Evolutionary conservation across 92 coral and sea anemone species (phyloP), one percentile per base, ranked within the genome.

Genomic region (Meandrina meandrites): DNA sequence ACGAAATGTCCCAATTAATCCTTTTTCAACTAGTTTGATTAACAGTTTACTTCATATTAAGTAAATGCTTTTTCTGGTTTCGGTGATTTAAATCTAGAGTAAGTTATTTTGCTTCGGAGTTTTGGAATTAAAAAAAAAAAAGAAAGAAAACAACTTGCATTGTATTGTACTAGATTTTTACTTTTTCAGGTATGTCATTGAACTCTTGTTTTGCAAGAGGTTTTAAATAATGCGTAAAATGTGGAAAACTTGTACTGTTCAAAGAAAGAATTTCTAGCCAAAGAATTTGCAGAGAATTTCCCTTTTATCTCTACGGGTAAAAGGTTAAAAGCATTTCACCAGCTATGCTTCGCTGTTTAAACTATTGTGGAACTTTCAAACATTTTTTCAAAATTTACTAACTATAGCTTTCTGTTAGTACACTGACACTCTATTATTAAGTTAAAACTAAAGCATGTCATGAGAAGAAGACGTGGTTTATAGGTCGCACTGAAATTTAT

Each of bases 11-110:
- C 79, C 69, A 36, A 73, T 73, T 74, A 51, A 32, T 28, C 21
- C 19, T 56, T 84, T 84, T 54, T 74, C 21, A 42, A 42, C 51
- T 24, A 34, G 22, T 36, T 47, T 32, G 71, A 84, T 84, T 73
- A 75, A 12, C 34, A 32, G 35, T 36, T 83, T 73, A 72, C 77
- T 71, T 34, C 32, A 70, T 47, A 19, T 53, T 22, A 22, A 13
- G 68, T 31, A 71, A 66, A 53, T 42, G 24, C 15, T 21, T 40
- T 81, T 32, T 51, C 78, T 27, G 27, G 28, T 16, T 22, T 73
- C 27, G 48, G 51, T 73, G 27, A 73, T 73, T 34, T 73, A 35
- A 66, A 54, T 9, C 35, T 28, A 66, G 71, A 13, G 14, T 73
- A 1, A 73, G 51, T 19, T 73, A 31, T 73, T 73, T 73, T 27